Conservation (phyloP, 2,888 invertebrate genomes). For the Mythimna lalbum region DNA sequence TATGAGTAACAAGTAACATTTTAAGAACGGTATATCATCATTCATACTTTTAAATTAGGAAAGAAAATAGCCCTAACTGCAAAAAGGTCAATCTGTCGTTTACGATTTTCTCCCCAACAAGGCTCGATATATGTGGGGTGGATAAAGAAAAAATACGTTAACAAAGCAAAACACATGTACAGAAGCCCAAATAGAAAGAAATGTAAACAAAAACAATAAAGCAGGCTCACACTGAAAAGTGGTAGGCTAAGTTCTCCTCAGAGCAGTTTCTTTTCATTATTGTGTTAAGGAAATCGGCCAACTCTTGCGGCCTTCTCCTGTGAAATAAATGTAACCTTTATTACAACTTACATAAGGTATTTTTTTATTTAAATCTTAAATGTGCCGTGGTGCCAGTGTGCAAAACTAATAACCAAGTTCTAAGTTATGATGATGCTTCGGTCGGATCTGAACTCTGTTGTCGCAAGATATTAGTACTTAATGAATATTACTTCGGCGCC, state of each 20-base stretch:
- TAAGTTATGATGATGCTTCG: conserved; percentile 13
- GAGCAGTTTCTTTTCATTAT: conserved; percentile 83
- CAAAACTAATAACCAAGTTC: conserved; percentile 21
- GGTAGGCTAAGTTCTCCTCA: conserved; percentile 90
- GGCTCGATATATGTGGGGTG: not conserved
- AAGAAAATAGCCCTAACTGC: too few relatives aligned
- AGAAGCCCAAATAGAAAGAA: conserved; percentile 66
- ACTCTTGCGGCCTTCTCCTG: conserved; percentile 90
- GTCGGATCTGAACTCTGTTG: not conserved
- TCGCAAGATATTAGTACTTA: not conserved
- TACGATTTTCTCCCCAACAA: too few relatives aligned
- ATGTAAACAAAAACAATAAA: conserved; percentile 79
- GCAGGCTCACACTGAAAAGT: conserved; percentile 91
- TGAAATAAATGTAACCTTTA: conserved; percentile 81
- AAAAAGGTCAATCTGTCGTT: too few relatives aligned
- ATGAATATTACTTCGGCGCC: not conserved
- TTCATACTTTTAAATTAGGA: too few relatives aligned
- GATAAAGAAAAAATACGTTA: not conserved
- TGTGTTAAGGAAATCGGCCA: conserved; percentile 89
- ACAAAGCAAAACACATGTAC: conserved; percentile 62
- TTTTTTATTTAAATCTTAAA: conserved; percentile 14
- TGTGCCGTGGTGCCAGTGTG: conserved; percentile 31
- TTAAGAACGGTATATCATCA: too few relatives aligned
- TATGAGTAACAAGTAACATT: too few relatives aligned
- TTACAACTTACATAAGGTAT: conserved; percentile 46